Evolutionary conservation across 2,888 invertebrate species (phyloP), one percentile per base, ranked within the genome.

Genomic region (Microplitis manilae): DNA sequence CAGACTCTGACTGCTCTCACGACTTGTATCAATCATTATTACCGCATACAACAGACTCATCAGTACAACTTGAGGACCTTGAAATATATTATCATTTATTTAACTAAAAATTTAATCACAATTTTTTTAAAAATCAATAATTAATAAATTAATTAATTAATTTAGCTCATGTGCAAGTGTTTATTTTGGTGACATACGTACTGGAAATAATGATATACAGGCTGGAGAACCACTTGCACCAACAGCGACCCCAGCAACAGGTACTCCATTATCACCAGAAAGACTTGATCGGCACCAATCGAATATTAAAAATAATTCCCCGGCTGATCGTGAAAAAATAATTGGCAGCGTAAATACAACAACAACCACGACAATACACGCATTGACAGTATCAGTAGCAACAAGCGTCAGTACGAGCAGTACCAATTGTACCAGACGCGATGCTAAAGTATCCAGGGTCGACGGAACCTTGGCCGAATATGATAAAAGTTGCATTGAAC

Each of bases 141-240:
- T 30, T 13, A 50, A 50, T 13, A 13, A 50, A 8, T 50, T 13
- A 13, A 4, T 5, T 8, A 50, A 50, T 13, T 4, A 50, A 50
- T 50, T 84, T 84, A 71, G 71, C 79, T 85, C 87, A 75, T 87
- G 87, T 81, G 81, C 87, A 67, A 82, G 86, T 80, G 85, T 87
- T 75, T 88, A 88, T 82, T 89, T 88, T 79, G 86, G 85, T 80
- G 87, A 86, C 79, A 84, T 84, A 85, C 80, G 85, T 82, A 78
- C 79, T 85, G 80, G 74, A 67, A 80, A 80, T 78, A 69, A 75
- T 79, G 17, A 81, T 79, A 73, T 73, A 68, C 65, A 50, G 79
- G 83, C 80, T 82, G 85, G 83, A 74, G 82, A 85, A 78, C 82
- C 80, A 78, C 81, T 85, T 7, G 76, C 82, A 80, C 71, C 79